These are phyloP conservation scores for Microctonus hyperodae DNA, from an alignment of 2,888 invertebrate species.

Conservation along the genomic window DNA sequence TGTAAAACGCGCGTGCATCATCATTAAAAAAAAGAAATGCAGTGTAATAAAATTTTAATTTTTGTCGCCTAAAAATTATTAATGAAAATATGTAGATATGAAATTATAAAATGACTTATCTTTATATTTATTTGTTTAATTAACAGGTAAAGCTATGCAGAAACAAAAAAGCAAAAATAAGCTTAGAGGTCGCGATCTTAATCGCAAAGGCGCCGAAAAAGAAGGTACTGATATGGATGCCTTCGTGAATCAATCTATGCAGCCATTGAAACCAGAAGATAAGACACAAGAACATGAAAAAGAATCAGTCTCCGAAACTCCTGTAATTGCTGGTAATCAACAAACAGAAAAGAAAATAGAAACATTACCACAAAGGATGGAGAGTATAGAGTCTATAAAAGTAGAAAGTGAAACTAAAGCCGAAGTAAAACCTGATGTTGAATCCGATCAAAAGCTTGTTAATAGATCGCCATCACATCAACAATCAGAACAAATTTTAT, in stretches of 20 bases:
- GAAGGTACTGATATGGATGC: constrained; percentile 71
- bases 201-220: constrained; percentile 68
- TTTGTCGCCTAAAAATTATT: no score
- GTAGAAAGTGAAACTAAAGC: constrained; percentile 40
- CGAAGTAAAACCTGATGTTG: constrained; percentile 27
- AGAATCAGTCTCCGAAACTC: constrained; percentile 32
- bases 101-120: not conserved
- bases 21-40: not conserved
- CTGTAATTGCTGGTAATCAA: constrained; percentile 35
- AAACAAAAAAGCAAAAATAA: constrained; percentile 65
- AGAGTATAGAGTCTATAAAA: constrained; percentile 32
- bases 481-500: constrained; percentile 24
- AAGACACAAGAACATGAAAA: constrained; percentile 41
- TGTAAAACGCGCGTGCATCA: no score
- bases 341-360: constrained; percentile 19
- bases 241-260: constrained; percentile 60
- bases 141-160: constrained; percentile 59
- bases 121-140: constrained; percentile 22
- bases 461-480: constrained; percentile 10
- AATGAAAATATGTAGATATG: not conserved
- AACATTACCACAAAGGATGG: constrained; percentile 16
- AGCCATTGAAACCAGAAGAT: constrained; percentile 33
- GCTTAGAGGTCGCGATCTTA: constrained; percentile 65
- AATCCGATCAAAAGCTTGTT: constrained; percentile 19
- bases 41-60: no score